Base-by-base conservation (phyloP, 2,113 vertebrate species). In the Ptilonorhynchus violaceus region DNA sequence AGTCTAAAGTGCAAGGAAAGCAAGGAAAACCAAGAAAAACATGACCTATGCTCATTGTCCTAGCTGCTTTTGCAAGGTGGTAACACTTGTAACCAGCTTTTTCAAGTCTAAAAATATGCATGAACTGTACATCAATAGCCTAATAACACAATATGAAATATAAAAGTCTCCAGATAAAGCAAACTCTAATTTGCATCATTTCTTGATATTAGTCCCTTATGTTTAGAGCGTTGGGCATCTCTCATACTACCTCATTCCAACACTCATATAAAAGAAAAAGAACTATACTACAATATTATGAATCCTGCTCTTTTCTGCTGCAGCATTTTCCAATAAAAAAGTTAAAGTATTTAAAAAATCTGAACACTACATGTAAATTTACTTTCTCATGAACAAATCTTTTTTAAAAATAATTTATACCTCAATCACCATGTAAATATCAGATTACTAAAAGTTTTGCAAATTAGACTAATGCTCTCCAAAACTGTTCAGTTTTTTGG, bases 401-500 rank as follows among this genome's bases (percentile, higher is more conserved):
- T 39, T 47, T 49, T 14, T 11, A 63, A 63, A 90, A 80, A 30
- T 53, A 73, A 75, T n/a, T 39, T 64, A 46, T 39, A 76, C 3
- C 10, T 69, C 20, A n/a, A 39, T 46, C 37, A 69, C 10, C 53
- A 83, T 0, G 0, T 53, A 81, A 93, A 76, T 39, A 73, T 3
- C 14, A 75, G 19, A 31, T 68, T 49, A 64, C 4, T 47, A 27
- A 8, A 5, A 46, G 4, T 35, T 91, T 62, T 27, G 6, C 23
- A 83, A 59, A 58, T 35, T 9, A 87, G 11, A 83, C 12, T 42
- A 67, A 67, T 49, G 7, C 6, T 84, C 8, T 16, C 9, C 41
- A 20, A 81, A 72, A 63, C 6, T 1, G 5, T 15, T 15, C 1
- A 4, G 13, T 50, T 31, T 35, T 13, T 0, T 3, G 4, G 0